Conservation (phyloP, 2,797 vertebrate species). For the Megalops cyprinoides region DNA sequence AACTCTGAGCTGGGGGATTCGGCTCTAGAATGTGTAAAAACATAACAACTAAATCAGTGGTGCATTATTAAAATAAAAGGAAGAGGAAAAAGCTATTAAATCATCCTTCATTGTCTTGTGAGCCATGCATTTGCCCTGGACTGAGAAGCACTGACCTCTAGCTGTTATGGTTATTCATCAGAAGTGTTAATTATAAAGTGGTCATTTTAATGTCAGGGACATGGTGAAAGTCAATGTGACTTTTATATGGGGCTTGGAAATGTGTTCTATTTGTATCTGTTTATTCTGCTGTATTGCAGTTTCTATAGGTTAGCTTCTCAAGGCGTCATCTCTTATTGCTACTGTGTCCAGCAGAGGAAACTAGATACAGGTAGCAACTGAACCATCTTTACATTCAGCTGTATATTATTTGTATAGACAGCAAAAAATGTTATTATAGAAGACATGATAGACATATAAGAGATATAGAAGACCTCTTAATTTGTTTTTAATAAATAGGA, state of each 20-base stretch:
- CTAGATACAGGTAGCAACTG: background rate
- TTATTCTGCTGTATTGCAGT: background rate
- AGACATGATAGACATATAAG: no score
- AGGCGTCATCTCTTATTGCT: background rate
- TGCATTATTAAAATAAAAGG: background rate
- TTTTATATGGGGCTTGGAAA: background rate
- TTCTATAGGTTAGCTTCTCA: background rate
- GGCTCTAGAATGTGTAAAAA: background rate
- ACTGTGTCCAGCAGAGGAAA: background rate
- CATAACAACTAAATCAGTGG: background rate
- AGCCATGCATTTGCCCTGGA: background rate
- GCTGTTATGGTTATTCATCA: constrained; percentile 35
- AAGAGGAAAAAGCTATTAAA: background rate
- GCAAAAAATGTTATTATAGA: no score
- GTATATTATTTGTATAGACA: background rate
- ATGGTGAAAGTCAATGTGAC: constrained; percentile 17
- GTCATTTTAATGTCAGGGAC: constrained; percentile 32
- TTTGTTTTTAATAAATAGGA: background rate
- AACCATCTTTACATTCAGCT: background rate
- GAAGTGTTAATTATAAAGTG: constrained; percentile 33
- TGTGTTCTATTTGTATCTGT: constrained; percentile 1
- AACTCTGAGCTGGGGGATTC: background rate
- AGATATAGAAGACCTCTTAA: background rate
- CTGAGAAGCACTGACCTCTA: constrained; percentile 15
- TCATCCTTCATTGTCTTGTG: background rate